These are phyloP conservation scores for Maccullochella peelii DNA, from an alignment of 2,113 vertebrate genomes.

Conservation along the genomic window DNA sequence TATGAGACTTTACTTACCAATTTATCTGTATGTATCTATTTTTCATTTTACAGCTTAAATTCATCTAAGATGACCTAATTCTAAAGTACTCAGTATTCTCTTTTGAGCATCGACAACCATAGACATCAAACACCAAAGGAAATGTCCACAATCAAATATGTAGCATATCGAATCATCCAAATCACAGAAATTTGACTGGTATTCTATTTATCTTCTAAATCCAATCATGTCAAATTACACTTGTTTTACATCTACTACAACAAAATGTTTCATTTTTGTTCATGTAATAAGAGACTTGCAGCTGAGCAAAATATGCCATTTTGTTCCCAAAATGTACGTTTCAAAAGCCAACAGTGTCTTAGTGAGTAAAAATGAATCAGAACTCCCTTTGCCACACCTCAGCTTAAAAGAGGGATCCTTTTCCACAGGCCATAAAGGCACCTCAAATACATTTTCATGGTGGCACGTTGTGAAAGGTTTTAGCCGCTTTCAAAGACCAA, in stretches of 20 bases:
- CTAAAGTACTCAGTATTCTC: constrained; percentile 43
- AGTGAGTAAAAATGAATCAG: constrained; percentile 14
- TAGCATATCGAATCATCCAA: constrained; percentile 20
- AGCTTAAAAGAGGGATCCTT: constrained; percentile 31
- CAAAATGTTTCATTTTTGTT: neutral
- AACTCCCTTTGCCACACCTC: constrained; percentile 14
- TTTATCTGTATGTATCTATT: constrained; percentile 53
- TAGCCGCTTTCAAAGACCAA: constrained; percentile 65
- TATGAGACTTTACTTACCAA: constrained; percentile 41
- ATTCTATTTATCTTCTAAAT: constrained; percentile 30
- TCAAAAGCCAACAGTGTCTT: neutral
- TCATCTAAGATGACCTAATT: constrained; percentile 58
- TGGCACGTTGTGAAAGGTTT: constrained; percentile 52
- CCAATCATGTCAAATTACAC: constrained; percentile 26
- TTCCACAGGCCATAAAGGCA: constrained; percentile 45
- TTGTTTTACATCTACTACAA: constrained; percentile 27
- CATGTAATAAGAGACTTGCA: neutral
- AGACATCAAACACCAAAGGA: constrained; percentile 44
- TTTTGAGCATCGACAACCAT: constrained; percentile 49
- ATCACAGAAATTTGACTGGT: constrained; percentile 30
- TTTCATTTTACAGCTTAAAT: constrained; percentile 52
- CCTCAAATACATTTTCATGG: constrained; percentile 56
- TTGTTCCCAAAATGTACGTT: neutral
- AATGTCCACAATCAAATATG: constrained; percentile 54
- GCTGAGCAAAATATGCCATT: neutral